Evolutionary conservation across 2,888 invertebrate species (phyloP), one percentile per base, ranked within the genome.

Genomic region (Himalopsyche japonica): DNA sequence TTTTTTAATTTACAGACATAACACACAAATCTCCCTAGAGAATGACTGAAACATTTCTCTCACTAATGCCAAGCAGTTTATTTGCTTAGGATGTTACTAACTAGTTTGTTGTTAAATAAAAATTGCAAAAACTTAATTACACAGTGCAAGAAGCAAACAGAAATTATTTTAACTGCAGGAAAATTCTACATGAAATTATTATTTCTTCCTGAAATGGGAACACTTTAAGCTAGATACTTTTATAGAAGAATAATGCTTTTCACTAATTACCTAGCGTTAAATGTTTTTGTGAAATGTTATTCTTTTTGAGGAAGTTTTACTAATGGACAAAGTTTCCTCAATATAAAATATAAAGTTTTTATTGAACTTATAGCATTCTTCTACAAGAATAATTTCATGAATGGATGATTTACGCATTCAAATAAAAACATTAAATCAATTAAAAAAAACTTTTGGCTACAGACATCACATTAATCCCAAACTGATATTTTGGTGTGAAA

Each of bases 81-180:
- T 84, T 84, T 84, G 84, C 81, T 70, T 76, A 81, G 77, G 80
- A 84, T 76, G 81, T 81, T 78, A 20, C 24, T 43, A 81, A 77
- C 49, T 48, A 81, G 81, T 80, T 84, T 76, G 76, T 76, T 77
- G 43, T 57, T 49, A 57, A 76, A 48, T 76, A 84, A 84, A 82
- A 84, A 84, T 48, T 84, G 48, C 81, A 80, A 80, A 48, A 81
- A 84, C 84, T 81, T 84, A 84, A 84, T 84, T 84, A 84, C 84
- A 48, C 76, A 81, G 70, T 48, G 84, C 77, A 78, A 37, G 24
- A 37, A 78, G 78, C 7, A 37, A 78, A 43, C 37, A 37, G 76
- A 76, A n/a, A 57, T 57, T 20, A 20, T 57, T 20, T 57, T 20
- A 57, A 57, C 57, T 57, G 57, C 8, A 7, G 20, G 20, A 57